These are phyloP conservation scores for Dasypogon diadema DNA, from an alignment of 2,888 invertebrate species.

Conservation along the genomic window DNA sequence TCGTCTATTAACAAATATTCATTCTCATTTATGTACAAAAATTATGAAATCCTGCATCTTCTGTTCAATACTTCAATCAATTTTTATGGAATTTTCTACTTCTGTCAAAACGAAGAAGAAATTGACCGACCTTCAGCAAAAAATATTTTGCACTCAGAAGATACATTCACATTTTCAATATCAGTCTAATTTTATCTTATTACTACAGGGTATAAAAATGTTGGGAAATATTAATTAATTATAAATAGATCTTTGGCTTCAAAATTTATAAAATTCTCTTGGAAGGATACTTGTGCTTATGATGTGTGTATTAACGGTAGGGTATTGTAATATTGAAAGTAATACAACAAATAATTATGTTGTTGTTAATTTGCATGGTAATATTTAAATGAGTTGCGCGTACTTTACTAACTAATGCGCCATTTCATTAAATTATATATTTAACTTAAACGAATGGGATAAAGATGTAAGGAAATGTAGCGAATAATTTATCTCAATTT, in stretches of 20 bases:
- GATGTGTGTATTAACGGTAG: too few relatives aligned
- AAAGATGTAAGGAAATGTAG: too few relatives aligned
- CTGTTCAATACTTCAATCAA: not conserved
- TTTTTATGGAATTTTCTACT: not conserved
- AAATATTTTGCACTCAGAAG: not conserved
- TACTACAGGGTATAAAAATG: constrained; percentile 28
- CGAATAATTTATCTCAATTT: too few relatives aligned
- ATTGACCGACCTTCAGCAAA: not conserved
- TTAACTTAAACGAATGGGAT: too few relatives aligned
- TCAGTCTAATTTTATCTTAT: constrained; percentile 31
- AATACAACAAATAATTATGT: too few relatives aligned
- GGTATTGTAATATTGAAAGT: too few relatives aligned
- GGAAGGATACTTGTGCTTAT: constrained; percentile 37
- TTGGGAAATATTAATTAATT: constrained; percentile 20
- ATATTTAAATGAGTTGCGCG: too few relatives aligned
- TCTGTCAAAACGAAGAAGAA: not conserved
- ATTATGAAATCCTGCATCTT: not conserved
- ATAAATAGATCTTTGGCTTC: constrained; percentile 41
- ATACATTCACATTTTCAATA: not conserved
- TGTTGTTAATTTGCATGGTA: too few relatives aligned
- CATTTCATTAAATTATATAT: too few relatives aligned
- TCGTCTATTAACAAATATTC: constrained; percentile 16
- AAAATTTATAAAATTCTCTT: constrained; percentile 1
- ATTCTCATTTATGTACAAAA: constrained; percentile 21
- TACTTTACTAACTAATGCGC: too few relatives aligned